Percentiles rank a stretch among this genome's conserved stretches.
Evolutionary conservation across 2,797 vertebrate species (phyloP).

Genomic region (Chiropotes sagulatus): DNA sequence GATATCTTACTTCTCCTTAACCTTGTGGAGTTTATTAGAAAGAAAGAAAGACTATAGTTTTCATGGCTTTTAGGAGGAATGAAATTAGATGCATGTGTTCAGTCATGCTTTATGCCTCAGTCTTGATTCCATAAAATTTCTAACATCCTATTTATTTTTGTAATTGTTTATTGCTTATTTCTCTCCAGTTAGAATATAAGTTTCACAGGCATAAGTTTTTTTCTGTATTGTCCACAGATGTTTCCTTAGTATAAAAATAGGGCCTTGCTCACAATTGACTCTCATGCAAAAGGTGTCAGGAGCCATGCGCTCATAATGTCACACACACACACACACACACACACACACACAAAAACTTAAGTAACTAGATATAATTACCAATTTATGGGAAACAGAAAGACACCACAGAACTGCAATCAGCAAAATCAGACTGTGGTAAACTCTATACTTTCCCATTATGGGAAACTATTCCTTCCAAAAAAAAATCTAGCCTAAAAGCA

Average conservation of each 20-base stretch:
- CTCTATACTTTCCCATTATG: neutral
- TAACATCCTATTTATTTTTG: neutral
- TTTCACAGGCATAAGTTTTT: neutral
- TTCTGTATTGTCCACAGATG: neutral
- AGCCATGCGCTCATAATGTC: neutral
- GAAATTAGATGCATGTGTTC: neutral
- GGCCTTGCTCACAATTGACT: neutral
- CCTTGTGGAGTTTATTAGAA: neutral
- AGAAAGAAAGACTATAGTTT: neutral
- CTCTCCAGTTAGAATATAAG: neutral
- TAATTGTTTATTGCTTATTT: neutral
- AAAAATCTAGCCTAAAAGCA: neutral
- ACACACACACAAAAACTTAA: neutral
- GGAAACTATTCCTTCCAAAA: neutral
- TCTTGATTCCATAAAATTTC: neutral
- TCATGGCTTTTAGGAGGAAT: neutral
- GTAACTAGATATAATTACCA: neutral
- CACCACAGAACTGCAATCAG: neutral
- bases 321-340: neutral
- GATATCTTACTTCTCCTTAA: neutral
- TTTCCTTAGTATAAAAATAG: neutral
- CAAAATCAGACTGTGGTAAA: neutral
- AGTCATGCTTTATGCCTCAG: neutral
- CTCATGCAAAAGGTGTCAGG: neutral
- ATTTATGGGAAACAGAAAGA: neutral